Conservation (phyloP, 2,113 vertebrate species). For the Struthio camelus region DNA sequence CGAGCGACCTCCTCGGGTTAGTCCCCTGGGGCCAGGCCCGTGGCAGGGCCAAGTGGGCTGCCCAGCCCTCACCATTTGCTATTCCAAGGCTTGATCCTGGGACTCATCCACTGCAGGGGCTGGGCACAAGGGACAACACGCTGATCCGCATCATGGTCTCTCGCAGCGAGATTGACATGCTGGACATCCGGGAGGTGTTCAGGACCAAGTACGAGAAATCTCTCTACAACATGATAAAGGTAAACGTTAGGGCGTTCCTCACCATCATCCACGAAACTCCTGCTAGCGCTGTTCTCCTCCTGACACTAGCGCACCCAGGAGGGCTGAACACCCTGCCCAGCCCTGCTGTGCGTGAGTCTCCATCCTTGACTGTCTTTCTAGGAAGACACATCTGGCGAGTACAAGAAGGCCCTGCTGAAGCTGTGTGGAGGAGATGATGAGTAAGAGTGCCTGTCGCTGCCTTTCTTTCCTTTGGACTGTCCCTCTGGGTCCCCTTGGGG, state of each 20-base stretch:
- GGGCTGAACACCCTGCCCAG: neutral
- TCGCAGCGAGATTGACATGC: slow-evolving; percentile 93
- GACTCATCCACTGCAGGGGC: slow-evolving; percentile 76
- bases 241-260: neutral
- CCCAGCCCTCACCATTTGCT: neutral
- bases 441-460: slow-evolving; percentile 74
- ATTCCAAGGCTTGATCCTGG: neutral
- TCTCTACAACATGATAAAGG: slow-evolving; percentile 94
- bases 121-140: slow-evolving; percentile 93
- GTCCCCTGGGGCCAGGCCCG: neutral
- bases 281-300: neutral
- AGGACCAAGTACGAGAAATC: slow-evolving; percentile 93
- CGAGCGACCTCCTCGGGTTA: neutral
- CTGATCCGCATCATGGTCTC: slow-evolving; percentile 97
- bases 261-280: neutral
- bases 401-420: slow-evolving; percentile 92
- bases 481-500: neutral
- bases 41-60: neutral
- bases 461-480: neutral
- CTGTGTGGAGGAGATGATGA: slow-evolving; percentile 97
- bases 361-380: slow-evolving; percentile 45
- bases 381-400: slow-evolving; percentile 97
- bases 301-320: accelerated
- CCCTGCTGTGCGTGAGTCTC: neutral
- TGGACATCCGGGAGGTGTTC: slow-evolving; percentile 96